Evolutionary conservation across 2,888 invertebrate genomes (phyloP), one percentile per base, ranked within the genome.

Genomic region (Oscheius myriophilus): DNA sequence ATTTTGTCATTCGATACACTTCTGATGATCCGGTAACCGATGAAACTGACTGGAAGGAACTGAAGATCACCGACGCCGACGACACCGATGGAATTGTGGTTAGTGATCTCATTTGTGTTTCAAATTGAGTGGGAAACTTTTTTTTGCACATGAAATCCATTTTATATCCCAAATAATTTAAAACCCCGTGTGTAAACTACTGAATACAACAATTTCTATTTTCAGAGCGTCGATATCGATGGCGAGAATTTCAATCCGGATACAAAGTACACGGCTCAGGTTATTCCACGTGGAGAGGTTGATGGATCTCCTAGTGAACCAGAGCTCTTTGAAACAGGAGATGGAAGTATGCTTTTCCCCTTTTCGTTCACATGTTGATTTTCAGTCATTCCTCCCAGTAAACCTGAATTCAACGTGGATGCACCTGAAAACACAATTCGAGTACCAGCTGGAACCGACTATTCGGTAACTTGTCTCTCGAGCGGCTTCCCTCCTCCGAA

Each of bases 191-290:
- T n/a, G n/a, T n/a, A n/a, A n/a, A n/a, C n/a, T n/a, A 9, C 6
- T 23, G 16, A 21, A 41, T 16, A 2, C 42, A 7, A 7, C 4
- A n/a, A 16, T 52, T 14, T 23, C 7, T 25, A 23, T 54, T 9
- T 58, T 39, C 49, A 70, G 72, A 64, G 52, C 39, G 71, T 85
- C 16, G 72, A 62, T 3, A 82, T 85, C 57, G 85, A 85, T 62
- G 85, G 85, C 33, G 83, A 84, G 43, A 84, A 84, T 69, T 84
- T 85, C 74, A 79, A 79, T n/a, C 85, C 85, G 7, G 82, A 85
- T 45, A 86, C 82, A 6, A 85, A 81, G 57, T 86, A 84, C 75
- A 76, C 71, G 51, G 72, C 82, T 16, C 78, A 83, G 58, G 78
- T 85, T 49, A 80, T 82, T 58, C 82, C 85, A 2, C 66, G 81